Percentiles rank a stretch among this genome's conserved stretches.
Conservation (phyloP, 2,113 vertebrate genomes). For the Felis chaus region DNA sequence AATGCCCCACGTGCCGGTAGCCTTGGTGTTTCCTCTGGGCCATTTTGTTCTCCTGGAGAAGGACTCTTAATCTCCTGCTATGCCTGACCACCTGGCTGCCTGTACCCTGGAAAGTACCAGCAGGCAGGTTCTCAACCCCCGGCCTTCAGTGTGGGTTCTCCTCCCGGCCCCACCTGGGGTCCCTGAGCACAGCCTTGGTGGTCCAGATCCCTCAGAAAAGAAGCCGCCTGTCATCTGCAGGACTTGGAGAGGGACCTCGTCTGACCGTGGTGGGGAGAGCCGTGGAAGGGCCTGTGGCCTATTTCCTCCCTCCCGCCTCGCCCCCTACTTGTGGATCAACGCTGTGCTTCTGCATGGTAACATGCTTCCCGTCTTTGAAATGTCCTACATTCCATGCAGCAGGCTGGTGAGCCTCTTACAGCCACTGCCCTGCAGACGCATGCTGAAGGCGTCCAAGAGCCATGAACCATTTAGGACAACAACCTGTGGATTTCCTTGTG, state of each 20-base stretch:
- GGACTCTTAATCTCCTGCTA: background rate
- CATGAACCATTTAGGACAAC: background rate
- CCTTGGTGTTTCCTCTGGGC: background rate
- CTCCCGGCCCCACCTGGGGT: no score
- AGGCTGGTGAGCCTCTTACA: no score
- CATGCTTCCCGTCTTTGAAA: background rate
- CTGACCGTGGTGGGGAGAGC: background rate
- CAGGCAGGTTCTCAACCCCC: background rate
- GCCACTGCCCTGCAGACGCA: no score
- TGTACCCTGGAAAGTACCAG: background rate
- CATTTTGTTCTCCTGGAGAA: background rate
- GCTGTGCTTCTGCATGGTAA: background rate
- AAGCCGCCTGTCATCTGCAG: background rate
- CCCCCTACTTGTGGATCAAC: no score
- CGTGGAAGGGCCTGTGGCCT: no score
- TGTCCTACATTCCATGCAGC: accelerated
- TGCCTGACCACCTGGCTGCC: background rate
- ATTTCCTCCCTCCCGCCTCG: background rate
- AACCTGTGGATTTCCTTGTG: background rate
- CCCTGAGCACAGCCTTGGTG: background rate
- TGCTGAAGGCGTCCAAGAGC: background rate
- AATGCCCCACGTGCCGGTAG: background rate
- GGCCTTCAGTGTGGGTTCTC: background rate
- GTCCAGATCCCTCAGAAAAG: background rate
- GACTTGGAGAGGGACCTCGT: background rate